Percentiles rank a stretch among this genome's conserved stretches.
Conservation (phyloP, 64 coral and sea anemone species). For the Dendronephthya gigantea region DNA sequence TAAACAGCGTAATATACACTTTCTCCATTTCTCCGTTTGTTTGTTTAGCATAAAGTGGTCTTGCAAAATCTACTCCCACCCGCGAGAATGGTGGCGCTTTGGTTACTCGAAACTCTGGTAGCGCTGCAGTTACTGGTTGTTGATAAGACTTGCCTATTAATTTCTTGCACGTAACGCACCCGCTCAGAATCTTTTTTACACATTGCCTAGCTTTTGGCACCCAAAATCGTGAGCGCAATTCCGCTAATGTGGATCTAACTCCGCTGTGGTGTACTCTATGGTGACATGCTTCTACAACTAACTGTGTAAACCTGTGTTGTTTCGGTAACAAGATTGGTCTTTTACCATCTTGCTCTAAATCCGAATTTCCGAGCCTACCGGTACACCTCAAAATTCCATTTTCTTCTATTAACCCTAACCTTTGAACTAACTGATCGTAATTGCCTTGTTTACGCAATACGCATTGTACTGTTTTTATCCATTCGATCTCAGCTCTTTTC, state of each 20-base stretch:
- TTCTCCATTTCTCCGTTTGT: no score
- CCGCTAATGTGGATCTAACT: conserved; percentile 29
- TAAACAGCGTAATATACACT: no score
- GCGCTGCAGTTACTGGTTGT: background rate
- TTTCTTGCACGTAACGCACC: conserved; percentile 32
- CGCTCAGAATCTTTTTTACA: conserved; percentile 29
- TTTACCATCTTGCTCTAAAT: no score
- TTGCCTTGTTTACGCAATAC: background rate
- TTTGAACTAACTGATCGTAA: no score
- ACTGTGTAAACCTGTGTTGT: background rate
- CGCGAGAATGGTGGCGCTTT: conserved; percentile 22
- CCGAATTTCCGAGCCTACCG: no score
- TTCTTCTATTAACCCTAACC: no score
- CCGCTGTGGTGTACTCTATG: conserved; percentile 17
- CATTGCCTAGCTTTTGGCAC: conserved; percentile 31
- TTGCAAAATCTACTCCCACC: no score
- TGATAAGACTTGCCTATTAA: background rate
- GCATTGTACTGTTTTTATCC: background rate
- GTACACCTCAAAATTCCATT: no score
- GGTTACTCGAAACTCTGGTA: conserved; percentile 33
- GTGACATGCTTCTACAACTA: conserved; percentile 21
- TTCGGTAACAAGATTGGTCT: conserved; percentile 28
- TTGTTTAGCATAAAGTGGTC: no score
- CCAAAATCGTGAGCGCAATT: conserved; percentile 28
- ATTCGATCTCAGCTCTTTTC: background rate